A percentile compares a stretch with the other conserved stretches of the same genome.
These are phyloP conservation scores for Mystacornis crossleyi DNA, from an alignment of 2,113 vertebrate genomes.

Conservation along the genomic window DNA sequence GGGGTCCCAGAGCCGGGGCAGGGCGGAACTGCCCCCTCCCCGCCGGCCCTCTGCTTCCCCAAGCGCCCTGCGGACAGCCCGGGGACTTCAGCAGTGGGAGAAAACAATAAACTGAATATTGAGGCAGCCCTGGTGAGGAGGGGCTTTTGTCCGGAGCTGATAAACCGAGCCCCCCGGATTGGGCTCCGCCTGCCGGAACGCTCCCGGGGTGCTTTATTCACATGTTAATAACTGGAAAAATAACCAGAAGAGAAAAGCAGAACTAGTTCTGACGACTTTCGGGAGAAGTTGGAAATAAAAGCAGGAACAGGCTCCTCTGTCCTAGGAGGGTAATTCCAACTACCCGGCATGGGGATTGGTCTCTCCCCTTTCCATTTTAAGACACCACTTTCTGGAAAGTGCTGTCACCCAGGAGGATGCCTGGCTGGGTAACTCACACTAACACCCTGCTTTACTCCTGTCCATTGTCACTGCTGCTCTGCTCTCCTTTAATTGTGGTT, in stretches of 20 bases:
- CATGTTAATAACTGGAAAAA: conserved; percentile 34
- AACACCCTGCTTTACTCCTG: not conserved
- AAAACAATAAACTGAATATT: not conserved
- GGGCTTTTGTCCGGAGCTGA: conserved; percentile 32
- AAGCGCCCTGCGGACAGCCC: not conserved
- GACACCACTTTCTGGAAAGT: not conserved
- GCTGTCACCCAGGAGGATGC: not conserved
- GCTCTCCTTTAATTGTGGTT: not conserved
- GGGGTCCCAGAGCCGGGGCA: rapidly evolving
- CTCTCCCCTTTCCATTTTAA: not conserved
- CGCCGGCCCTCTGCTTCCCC: not conserved
- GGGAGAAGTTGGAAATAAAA: conserved; percentile 9
- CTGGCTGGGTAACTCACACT: not conserved
- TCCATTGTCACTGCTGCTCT: not conserved
- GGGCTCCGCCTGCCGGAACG: not conserved
- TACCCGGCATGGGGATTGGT: not conserved
- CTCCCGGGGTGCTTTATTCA: conserved; percentile 57
- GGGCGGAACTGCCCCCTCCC: not conserved
- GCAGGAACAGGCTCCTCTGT: not conserved
- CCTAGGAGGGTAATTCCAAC: not conserved
- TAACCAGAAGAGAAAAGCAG: conserved; percentile 28
- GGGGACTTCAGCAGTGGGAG: not conserved
- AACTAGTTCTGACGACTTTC: conserved; percentile 65
- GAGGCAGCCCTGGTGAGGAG: not conserved
- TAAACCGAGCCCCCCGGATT: conserved; percentile 58